Evolutionary conservation across 1,140 invertebrate genomes (phyloP).

Genomic region (Drosophila fuyamai): DNA sequence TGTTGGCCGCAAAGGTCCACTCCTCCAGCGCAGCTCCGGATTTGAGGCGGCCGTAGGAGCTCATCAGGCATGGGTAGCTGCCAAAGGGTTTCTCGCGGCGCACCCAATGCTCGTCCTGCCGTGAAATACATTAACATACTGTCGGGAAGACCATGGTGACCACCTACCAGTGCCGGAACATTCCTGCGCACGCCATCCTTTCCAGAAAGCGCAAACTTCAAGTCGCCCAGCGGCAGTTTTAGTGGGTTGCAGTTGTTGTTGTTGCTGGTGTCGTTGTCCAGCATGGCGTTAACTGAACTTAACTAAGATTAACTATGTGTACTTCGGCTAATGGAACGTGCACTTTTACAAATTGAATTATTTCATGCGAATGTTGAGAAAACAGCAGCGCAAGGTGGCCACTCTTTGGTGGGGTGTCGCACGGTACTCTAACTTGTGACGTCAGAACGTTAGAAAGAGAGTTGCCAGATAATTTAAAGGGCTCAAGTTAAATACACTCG

Average conservation of each 20-base stretch:
- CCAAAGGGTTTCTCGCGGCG: constrained; percentile 53
- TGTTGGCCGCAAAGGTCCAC: constrained; percentile 66
- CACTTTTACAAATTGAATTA: not conserved
- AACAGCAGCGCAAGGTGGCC: not conserved
- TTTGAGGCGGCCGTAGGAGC: constrained; percentile 56
- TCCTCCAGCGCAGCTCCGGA: constrained; percentile 69
- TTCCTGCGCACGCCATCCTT: constrained; percentile 49
- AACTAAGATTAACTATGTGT: not conserved
- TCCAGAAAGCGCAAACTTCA: constrained; percentile 44
- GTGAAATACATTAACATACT: not conserved
- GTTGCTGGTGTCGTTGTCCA: constrained; percentile 52
- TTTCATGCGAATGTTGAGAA: not conserved
- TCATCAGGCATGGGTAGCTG: constrained; percentile 64
- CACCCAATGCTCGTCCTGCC: constrained; percentile 60
- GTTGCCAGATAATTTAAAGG: not conserved
- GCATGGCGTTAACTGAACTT: constrained; percentile 17
- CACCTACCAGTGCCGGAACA: constrained; percentile 58
- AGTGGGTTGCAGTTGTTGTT: constrained; percentile 64
- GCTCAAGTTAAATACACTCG: no score
- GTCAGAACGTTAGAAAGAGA: not conserved
- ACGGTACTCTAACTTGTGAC: not conserved
- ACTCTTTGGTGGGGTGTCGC: not conserved
- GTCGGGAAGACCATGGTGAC: not conserved
- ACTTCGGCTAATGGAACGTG: not conserved
- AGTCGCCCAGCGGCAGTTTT: constrained; percentile 50